phyloP scores from a whole-genome alignment of 2,113 vertebrate genomes.

The Rhabdomys dilectus region DNA sequence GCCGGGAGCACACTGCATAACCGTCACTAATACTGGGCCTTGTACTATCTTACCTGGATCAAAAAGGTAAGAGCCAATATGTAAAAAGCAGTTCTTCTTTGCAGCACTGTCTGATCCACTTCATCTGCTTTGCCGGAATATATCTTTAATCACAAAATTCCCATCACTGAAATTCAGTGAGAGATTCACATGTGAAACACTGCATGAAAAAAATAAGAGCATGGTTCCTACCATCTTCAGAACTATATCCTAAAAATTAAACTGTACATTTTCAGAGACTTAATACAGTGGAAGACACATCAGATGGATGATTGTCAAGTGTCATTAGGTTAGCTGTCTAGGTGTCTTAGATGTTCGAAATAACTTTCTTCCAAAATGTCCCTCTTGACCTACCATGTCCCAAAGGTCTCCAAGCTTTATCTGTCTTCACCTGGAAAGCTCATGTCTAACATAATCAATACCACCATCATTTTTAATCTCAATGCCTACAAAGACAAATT shows the following conservation, averaged over 20 bases:
- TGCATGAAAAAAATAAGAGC: conserved; percentile 56
- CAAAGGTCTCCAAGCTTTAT: neutral
- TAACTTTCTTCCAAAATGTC: conserved; percentile 44
- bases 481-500: neutral
- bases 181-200: conserved; percentile 40
- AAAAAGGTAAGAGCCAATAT: neutral
- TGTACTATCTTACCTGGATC: neutral
- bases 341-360: conserved; percentile 1
- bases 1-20: neutral
- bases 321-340: conserved; percentile 26
- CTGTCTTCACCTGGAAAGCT: neutral
- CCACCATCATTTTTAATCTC: neutral
- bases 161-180: conserved; percentile 59
- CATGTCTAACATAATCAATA: neutral
- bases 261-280: conserved; percentile 62
- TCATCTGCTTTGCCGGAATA: neutral
- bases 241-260: conserved; percentile 28
- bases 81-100: neutral
- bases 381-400: neutral
- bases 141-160: conserved; percentile 64
- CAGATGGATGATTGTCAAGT: conserved; percentile 48
- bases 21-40: neutral
- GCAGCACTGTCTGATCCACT: neutral
- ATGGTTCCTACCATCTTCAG: conserved; percentile 10
- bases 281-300: conserved; percentile 4